phyloP scores from a whole-genome alignment of 1,140 invertebrate species.

The Eueides isabella region DNA sequence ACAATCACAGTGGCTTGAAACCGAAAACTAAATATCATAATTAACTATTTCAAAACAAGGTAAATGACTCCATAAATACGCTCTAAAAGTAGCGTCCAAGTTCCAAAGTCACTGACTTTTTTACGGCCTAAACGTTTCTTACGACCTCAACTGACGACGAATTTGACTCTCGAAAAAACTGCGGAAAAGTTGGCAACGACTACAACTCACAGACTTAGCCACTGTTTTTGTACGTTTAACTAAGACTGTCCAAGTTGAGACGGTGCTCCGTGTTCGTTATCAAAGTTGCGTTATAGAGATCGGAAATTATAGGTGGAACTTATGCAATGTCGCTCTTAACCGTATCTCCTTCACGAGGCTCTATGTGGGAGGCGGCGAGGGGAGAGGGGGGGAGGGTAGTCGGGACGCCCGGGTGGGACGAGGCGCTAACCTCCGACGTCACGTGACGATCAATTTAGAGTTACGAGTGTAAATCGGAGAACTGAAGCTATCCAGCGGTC shows the following conservation, averaged over 20 bases:
- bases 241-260: slow-evolving; percentile 14
- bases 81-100: slow-evolving; percentile 22
- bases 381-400: slow-evolving; percentile 9
- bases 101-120: slow-evolving; percentile 23
- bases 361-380: background rate
- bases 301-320: slow-evolving; percentile 56
- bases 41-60: slow-evolving; percentile 17
- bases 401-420: slow-evolving; percentile 23
- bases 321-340: slow-evolving; percentile 47
- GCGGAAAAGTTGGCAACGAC: slow-evolving; percentile 29
- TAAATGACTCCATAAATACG: slow-evolving; percentile 29
- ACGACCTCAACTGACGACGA: slow-evolving; percentile 25
- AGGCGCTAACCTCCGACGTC: slow-evolving; percentile 47
- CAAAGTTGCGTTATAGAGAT: slow-evolving; percentile 47
- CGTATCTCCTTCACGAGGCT: slow-evolving; percentile 26
- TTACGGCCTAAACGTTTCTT: slow-evolving; percentile 30
- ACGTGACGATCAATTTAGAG: slow-evolving; percentile 58
- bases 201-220: slow-evolving; percentile 27
- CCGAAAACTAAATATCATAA: background rate
- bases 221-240: slow-evolving; percentile 32
- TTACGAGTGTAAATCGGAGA: slow-evolving; percentile 50
- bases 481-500: slow-evolving; percentile 43
- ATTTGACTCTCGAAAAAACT: slow-evolving; percentile 24
- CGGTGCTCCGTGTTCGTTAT: slow-evolving; percentile 29
- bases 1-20: background rate